These are phyloP conservation scores for Balearica regulorum DNA, from an alignment of 2,797 vertebrate species.

Conservation along the genomic window DNA sequence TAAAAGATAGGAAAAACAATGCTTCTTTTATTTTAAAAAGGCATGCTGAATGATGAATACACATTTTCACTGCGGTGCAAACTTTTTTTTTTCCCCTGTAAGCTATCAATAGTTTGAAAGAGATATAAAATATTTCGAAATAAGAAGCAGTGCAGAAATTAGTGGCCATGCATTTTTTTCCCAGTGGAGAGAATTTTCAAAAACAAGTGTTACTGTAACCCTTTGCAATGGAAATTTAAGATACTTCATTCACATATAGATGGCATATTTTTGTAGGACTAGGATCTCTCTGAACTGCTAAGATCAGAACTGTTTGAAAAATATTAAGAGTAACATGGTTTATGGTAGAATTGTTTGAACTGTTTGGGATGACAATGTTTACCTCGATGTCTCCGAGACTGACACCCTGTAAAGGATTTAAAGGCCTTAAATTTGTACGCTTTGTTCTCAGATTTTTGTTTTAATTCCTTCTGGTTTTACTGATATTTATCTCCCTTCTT, in stretches of 20 bases:
- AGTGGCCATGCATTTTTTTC: not conserved
- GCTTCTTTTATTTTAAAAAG: slow-evolving; percentile 17
- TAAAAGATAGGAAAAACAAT: slow-evolving; percentile 6
- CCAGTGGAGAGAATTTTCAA: not conserved
- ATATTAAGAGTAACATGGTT: not conserved
- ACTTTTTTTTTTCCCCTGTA: not conserved
- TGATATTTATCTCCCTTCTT: slow-evolving; percentile 50
- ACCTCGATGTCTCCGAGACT: not conserved
- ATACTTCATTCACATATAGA: not conserved
- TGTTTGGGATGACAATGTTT: not conserved
- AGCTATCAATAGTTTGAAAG: not conserved
- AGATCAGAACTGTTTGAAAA: not conserved
- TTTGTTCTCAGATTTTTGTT: slow-evolving; percentile 58
- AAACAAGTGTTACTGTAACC: not conserved
- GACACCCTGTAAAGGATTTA: slow-evolving; percentile 6
- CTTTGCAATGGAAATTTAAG: not conserved
- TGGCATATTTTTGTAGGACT: not conserved
- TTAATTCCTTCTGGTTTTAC: slow-evolving; percentile 48
- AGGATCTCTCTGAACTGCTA: not conserved
- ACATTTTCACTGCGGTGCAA: not conserved
- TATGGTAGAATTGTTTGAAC: not conserved
- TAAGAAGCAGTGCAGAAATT: not conserved
- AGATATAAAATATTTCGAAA: not conserved
- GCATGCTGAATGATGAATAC: not conserved
- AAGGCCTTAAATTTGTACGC: not conserved